These are phyloP conservation scores for Eristalis pertinax DNA, from an alignment of 2,888 invertebrate genomes.

Conservation along the genomic window DNA sequence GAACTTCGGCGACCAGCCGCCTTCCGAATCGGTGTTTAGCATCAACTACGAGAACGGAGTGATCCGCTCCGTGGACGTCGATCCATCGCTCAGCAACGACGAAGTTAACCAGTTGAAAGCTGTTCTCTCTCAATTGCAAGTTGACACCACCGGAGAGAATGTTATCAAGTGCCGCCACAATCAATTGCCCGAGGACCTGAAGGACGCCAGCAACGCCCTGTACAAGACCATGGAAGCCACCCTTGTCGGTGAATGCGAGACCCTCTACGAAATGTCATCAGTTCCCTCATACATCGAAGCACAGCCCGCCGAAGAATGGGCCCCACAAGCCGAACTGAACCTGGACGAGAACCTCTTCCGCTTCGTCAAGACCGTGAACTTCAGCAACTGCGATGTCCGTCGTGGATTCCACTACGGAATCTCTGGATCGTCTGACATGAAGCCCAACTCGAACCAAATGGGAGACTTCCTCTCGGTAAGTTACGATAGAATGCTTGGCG, in stretches of 20 bases:
- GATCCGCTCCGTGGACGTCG: conserved; percentile 84
- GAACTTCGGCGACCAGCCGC: conserved; percentile 79
- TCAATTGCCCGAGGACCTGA: conserved; percentile 80
- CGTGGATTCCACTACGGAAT: conserved; percentile 86
- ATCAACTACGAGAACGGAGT: conserved; percentile 85
- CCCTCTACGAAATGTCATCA: conserved; percentile 86
- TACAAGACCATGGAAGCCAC: conserved; percentile 88
- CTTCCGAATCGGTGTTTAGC: conserved; percentile 84
- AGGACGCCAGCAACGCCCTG: conserved; percentile 82
- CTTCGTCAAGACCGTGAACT: conserved; percentile 87
- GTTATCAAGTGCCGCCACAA: conserved; percentile 82
- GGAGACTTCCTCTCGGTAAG: conserved; percentile 83
- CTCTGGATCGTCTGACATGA: conserved; percentile 83
- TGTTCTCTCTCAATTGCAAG: conserved; percentile 86
- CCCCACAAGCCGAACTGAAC: conserved; percentile 81
- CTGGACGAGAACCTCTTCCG: conserved; percentile 82
- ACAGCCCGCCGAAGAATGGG: conserved; percentile 83
- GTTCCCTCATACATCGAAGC: conserved; percentile 83
- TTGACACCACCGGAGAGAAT: conserved; percentile 84
- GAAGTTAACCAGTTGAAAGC: conserved; percentile 88
- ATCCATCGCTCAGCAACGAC: conserved; percentile 83
- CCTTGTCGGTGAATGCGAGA: conserved; percentile 87
- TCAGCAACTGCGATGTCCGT: conserved; percentile 84
- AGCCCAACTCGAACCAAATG: conserved; percentile 82
- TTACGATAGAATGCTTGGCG: conserved; percentile 10